Conservation (phyloP, 2,797 vertebrate species). For the Pachyuromys duprasi region DNA sequence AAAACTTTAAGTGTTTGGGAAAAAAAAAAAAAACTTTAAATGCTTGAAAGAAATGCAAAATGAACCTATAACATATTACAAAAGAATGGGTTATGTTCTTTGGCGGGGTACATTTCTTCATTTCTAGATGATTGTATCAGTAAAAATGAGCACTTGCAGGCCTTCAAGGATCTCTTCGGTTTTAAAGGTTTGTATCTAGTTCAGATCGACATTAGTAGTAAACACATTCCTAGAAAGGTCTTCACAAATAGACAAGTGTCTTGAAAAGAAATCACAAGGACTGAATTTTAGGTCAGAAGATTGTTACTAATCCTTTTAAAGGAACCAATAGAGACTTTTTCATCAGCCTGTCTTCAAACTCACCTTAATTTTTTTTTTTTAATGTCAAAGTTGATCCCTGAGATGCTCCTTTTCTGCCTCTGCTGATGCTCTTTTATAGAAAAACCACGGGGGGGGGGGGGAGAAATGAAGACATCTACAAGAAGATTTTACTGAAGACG, state of each 20-base stretch:
- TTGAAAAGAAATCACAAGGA: constrained; percentile 75
- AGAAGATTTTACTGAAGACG: neutral
- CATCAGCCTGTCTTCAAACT: constrained; percentile 47
- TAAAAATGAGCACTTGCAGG: constrained; percentile 10
- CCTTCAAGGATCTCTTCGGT: constrained; percentile 41
- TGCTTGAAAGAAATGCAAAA: constrained; percentile 21
- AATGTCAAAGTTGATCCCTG: constrained; percentile 1
- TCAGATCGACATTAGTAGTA: constrained; percentile 68
- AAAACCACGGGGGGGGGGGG: neutral
- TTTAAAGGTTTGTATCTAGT: constrained; percentile 67
- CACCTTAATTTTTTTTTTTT: neutral
- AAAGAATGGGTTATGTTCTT: neutral
- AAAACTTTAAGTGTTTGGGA: neutral
- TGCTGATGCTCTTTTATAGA: neutral
- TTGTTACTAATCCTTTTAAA: constrained; percentile 69
- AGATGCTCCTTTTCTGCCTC: neutral
- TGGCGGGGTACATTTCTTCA: neutral
- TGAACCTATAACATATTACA: neutral
- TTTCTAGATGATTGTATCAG: constrained; percentile 6
- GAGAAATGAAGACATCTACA: neutral
- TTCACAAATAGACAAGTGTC: constrained; percentile 60
- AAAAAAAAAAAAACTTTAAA: neutral
- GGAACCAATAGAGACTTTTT: constrained; percentile 31
- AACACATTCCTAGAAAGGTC: constrained; percentile 1
- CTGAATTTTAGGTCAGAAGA: constrained; percentile 73